Evolutionary conservation across 2,797 vertebrate species (phyloP).

Genomic region (Leptodactylus fallax): DNA sequence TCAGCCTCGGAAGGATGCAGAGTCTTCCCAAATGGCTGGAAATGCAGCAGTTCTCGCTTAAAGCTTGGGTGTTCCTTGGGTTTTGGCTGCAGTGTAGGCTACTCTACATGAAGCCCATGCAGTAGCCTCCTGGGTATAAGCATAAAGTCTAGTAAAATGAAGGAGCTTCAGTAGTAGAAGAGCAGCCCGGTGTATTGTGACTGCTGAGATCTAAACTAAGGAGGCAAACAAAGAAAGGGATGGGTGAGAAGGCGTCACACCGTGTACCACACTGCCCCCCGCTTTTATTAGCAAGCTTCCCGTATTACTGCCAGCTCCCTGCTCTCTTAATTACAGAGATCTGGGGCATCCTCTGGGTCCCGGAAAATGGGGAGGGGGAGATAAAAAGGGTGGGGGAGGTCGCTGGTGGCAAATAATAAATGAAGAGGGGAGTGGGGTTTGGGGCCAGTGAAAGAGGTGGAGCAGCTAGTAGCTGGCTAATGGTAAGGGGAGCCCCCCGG

Average conservation of each 20-base stretch:
- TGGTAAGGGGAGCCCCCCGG: not conserved
- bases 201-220: not conserved
- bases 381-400: not conserved
- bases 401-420: conserved; percentile 7
- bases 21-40: conserved; percentile 1
- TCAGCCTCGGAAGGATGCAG: not conserved
- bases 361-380: conserved; percentile 8
- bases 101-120: not conserved
- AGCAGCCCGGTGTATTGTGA: not conserved
- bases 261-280: conserved; percentile 33
- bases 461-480: conserved; percentile 8
- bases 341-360: conserved; percentile 41
- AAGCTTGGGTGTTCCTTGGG: not conserved
- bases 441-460: not conserved
- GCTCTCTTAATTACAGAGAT: conserved; percentile 33
- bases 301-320: conserved; percentile 21
- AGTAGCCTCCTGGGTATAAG: no score
- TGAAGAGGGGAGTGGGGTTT: no score
- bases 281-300: not conserved
- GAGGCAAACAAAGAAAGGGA: conserved; percentile 53
- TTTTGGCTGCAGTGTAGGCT: not conserved
- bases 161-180: not conserved
- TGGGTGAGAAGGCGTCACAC: not conserved
- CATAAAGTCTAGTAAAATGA: not conserved
- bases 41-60: conserved; percentile 11